Percentiles rank a stretch among this genome's conserved stretches.
phyloP scores from a whole-genome alignment of 2,888 invertebrate genomes.

The Agriopis marginaria region DNA sequence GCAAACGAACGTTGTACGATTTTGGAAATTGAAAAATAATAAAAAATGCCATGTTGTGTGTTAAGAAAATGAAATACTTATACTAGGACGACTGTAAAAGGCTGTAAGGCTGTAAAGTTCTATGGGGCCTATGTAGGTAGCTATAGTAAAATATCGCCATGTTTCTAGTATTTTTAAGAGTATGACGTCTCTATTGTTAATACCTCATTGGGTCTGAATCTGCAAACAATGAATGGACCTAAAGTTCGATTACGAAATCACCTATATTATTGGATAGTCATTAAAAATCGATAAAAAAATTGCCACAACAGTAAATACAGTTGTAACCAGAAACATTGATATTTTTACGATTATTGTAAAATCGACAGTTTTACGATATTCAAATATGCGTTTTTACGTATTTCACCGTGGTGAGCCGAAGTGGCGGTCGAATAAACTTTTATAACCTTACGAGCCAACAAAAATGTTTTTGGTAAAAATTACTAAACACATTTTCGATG shows the following conservation, averaged over 20 bases:
- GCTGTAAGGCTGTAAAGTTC: too few relatives aligned
- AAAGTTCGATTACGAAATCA: slow-evolving; percentile 8
- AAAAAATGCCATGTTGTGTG: too few relatives aligned
- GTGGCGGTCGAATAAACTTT: slow-evolving; percentile 3
- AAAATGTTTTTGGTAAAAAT: neutral
- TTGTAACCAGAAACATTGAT: slow-evolving; percentile 17
- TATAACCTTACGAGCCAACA: neutral
- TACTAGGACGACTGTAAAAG: too few relatives aligned
- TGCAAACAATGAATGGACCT: slow-evolving; percentile 1
- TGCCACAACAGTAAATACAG: slow-evolving; percentile 18
- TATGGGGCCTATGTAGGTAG: too few relatives aligned
- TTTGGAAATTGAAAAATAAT: too few relatives aligned
- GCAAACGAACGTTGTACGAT: too few relatives aligned
- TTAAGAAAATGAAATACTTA: too few relatives aligned
- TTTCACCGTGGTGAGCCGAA: neutral
- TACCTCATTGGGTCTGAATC: too few relatives aligned
- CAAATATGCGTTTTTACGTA: slow-evolving; percentile 1
- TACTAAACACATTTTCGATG: too few relatives aligned
- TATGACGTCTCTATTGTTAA: too few relatives aligned
- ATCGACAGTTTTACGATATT: slow-evolving; percentile 12
- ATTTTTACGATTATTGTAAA: slow-evolving; percentile 19
- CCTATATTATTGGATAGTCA: slow-evolving; percentile 12
- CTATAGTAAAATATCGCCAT: too few relatives aligned
- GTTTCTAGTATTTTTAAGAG: too few relatives aligned
- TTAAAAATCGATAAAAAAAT: slow-evolving; percentile 12